These are phyloP conservation scores for Labeo calbasu DNA, from an alignment of 2,797 vertebrate genomes.

Conservation along the genomic window DNA sequence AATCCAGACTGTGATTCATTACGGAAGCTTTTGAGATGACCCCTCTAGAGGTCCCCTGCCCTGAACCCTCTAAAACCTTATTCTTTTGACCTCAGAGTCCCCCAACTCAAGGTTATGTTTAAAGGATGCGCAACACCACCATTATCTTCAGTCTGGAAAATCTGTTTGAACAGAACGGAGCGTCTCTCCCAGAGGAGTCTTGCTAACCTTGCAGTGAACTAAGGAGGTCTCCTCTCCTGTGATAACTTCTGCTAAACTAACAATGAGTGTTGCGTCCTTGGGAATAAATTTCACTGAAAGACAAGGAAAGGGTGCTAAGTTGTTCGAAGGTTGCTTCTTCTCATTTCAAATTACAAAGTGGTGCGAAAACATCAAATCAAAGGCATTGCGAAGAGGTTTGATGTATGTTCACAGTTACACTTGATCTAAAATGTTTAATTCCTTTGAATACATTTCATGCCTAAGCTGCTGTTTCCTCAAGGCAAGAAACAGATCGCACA, in stretches of 20 bases:
- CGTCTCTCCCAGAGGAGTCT: slow-evolving; percentile 40
- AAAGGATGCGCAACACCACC: slow-evolving; percentile 17
- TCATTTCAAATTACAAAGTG: slow-evolving; percentile 12
- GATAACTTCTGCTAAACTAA: slow-evolving; percentile 55
- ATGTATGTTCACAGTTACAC: slow-evolving; percentile 25
- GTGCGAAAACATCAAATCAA: slow-evolving; percentile 17
- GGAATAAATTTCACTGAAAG: slow-evolving; percentile 45
- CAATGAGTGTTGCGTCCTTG: slow-evolving; percentile 50
- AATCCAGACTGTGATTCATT: slow-evolving; percentile 15
- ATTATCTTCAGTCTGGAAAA: slow-evolving; percentile 46
- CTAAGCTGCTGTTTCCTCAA: slow-evolving; percentile 23
- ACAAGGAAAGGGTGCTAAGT: slow-evolving; percentile 12
- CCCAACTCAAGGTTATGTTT: slow-evolving; percentile 42
- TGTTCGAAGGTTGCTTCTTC: slow-evolving; percentile 23
- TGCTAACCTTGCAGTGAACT: slow-evolving; percentile 59
- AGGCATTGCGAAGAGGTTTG: background rate
- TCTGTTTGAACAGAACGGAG: slow-evolving; percentile 47
- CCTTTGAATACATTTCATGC: slow-evolving; percentile 25
- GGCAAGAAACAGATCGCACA: slow-evolving; percentile 30
- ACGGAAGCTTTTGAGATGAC: slow-evolving; percentile 30
- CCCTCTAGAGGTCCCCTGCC: slow-evolving; percentile 8
- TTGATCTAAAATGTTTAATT: slow-evolving; percentile 22
- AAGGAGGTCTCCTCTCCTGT: slow-evolving; percentile 51
- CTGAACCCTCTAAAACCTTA: slow-evolving; percentile 23
- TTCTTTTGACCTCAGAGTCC: slow-evolving; percentile 32